Evolutionary conservation across 2,113 vertebrate species (phyloP), one percentile per base, ranked within the genome.

Genomic region (Okapia johnstoni): DNA sequence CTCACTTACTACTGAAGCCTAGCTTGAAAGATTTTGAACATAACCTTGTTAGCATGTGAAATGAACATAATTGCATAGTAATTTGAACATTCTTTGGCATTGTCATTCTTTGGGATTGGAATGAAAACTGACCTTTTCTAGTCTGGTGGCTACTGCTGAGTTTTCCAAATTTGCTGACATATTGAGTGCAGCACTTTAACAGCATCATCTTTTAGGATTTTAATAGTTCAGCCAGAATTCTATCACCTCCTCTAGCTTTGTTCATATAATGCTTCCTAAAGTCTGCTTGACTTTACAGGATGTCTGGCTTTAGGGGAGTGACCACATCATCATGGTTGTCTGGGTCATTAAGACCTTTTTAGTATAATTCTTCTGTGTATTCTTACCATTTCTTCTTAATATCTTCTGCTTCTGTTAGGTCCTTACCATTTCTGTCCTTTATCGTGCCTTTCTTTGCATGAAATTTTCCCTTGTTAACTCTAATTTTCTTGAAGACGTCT

Each of bases 1-100:
- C n/a, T 70, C n/a, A 23, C 0, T 0, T 40, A 40, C 66, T 70
- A 6, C 19, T 23, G 19, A 70, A 70, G 66, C 66, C 36, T 40
- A 70, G 66, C 10, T 70, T 70, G 19, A 70, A 40, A 70, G 19
- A 40, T 23, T 70, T 70, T 70, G n/a, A 70, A 40, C n/a, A 40
- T 70, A 70, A 70, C n/a, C n/a, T 40, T 70, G 66, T 70, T 70
- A 40, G n/a, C n/a, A 40, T 40, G n/a, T 40, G 19, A 70, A 23
- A 40, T 40, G 66, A 70, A 13, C 19, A 40, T 70, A 70, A 40
- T 40, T 40, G 21, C n/a, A 70, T 36, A 70, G 66, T 70, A 70
- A 70, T 40, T 12, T 70, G 19, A 70, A 70, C 66, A 70, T 70
- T 36, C n/a, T 70, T 70, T 36, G 63, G 63, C n/a, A 36, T 36